phyloP scores from a whole-genome alignment of 2,888 invertebrate genomes.

The Crepidodera aurea region DNA sequence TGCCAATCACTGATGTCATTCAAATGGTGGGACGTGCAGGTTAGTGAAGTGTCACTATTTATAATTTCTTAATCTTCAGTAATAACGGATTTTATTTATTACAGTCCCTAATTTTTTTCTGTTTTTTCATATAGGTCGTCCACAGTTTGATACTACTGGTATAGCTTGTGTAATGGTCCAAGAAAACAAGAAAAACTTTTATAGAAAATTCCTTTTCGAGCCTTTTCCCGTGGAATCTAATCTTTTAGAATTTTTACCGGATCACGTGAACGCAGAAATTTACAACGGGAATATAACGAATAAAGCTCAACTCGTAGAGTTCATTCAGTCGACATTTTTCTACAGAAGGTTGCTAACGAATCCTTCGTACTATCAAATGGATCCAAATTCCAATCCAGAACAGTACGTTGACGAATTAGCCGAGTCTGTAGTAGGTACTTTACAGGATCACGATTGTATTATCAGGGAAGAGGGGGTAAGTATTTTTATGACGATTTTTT shows the following conservation, averaged over 20 bases:
- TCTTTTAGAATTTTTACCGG: slow-evolving; percentile 87
- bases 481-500: not conserved
- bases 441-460: slow-evolving; percentile 82
- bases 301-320: slow-evolving; percentile 93
- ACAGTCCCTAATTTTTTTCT: not conserved
- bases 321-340: slow-evolving; percentile 98
- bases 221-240: slow-evolving; percentile 99
- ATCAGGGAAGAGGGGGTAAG: slow-evolving; percentile 70
- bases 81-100: not conserved
- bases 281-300: slow-evolving; percentile 94
- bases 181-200: slow-evolving; percentile 97
- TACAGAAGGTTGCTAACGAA: slow-evolving; percentile 91
- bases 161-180: slow-evolving; percentile 90
- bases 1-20: slow-evolving; percentile 98
- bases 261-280: slow-evolving; percentile 97
- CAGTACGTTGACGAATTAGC: slow-evolving; percentile 81
- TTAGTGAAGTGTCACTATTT: not conserved
- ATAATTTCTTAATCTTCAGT: too few relatives aligned
- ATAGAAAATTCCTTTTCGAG: slow-evolving; percentile 98
- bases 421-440: slow-evolving; percentile 76
- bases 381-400: slow-evolving; percentile 57
- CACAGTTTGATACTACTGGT: slow-evolving; percentile 94
- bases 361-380: slow-evolving; percentile 88
- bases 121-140: slow-evolving; percentile 71
- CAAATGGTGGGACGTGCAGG: slow-evolving; percentile 99